phyloP scores from a whole-genome alignment of 2,797 vertebrate species.

The Oryzias sinensis region DNA sequence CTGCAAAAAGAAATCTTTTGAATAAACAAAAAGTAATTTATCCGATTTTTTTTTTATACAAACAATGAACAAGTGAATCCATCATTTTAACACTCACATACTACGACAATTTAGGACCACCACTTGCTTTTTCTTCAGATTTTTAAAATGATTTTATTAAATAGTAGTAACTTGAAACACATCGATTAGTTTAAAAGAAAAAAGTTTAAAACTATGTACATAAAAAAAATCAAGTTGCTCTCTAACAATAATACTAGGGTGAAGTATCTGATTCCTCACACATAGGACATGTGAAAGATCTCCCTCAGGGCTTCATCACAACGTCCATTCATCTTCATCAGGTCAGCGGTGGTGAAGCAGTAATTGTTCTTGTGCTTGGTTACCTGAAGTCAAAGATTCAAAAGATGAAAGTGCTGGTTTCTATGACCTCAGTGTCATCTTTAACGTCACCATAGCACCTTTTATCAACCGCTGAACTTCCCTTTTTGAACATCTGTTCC shows the following conservation, averaged over 20 bases:
- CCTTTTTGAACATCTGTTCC: not conserved
- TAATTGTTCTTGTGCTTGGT: constrained; percentile 89
- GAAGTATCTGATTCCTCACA: constrained; percentile 79
- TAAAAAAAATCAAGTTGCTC: too few relatives aligned
- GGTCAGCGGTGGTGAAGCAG: constrained; percentile 88
- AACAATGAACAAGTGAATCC: too few relatives aligned
- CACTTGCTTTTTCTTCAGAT: too few relatives aligned
- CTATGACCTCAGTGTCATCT: not conserved
- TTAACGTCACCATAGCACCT: not conserved
- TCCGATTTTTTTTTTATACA: too few relatives aligned
- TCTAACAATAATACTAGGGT: too few relatives aligned
- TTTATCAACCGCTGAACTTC: not conserved
- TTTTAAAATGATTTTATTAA: too few relatives aligned
- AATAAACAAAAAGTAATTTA: too few relatives aligned
- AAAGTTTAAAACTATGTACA: too few relatives aligned
- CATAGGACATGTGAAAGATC: constrained; percentile 97
- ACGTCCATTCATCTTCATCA: constrained; percentile 98
- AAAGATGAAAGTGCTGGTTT: constrained; percentile 4
- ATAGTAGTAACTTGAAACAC: too few relatives aligned
- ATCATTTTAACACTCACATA: too few relatives aligned
- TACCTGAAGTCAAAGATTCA: constrained; percentile 71
- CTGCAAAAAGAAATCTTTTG: not conserved
- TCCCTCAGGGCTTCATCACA: constrained; percentile 94
- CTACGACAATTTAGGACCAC: too few relatives aligned
- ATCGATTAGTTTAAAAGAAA: too few relatives aligned